Conservation (phyloP, 2,888 invertebrate species). For the Ormyrus labotus region DNA sequence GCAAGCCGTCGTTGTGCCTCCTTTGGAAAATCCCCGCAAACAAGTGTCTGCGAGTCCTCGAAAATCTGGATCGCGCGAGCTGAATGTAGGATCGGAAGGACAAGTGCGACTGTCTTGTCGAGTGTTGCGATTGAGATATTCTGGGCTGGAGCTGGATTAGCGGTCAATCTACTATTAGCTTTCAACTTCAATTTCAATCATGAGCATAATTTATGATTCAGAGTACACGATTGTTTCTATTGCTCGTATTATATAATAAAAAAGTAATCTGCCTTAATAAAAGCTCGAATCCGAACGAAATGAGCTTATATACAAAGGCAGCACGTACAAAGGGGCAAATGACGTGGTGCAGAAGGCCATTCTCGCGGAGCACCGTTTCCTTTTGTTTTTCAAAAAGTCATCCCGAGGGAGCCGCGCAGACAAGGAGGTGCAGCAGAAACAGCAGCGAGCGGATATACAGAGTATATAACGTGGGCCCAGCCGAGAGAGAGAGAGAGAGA, state of each 20-base stretch:
- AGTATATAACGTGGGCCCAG: conserved; percentile 40
- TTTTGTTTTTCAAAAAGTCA: conserved; percentile 60
- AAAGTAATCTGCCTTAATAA: too few relatives aligned
- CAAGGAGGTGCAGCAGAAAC: conserved; percentile 55
- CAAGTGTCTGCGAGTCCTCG: conserved; percentile 28
- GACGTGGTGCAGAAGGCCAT: conserved; percentile 33
- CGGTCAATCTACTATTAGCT: too few relatives aligned
- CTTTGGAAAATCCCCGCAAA: conserved; percentile 27
- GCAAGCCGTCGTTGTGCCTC: neutral
- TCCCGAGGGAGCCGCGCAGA: conserved; percentile 60
- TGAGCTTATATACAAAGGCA: too few relatives aligned
- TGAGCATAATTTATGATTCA: too few relatives aligned
- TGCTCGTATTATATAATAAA: too few relatives aligned
- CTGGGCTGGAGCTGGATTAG: too few relatives aligned
- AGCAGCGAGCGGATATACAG: conserved; percentile 35
- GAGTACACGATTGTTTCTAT: too few relatives aligned
- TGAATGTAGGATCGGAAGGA: neutral
- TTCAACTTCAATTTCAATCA: too few relatives aligned
- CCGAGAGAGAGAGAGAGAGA: conserved; percentile 35
- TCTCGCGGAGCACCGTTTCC: conserved; percentile 40
- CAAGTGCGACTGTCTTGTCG: neutral
- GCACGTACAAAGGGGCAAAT: conserved; percentile 19
- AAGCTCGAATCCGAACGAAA: too few relatives aligned
- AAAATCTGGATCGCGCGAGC: conserved; percentile 20
- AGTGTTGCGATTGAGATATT: neutral